Evolutionary conservation across 2,888 invertebrate genomes (phyloP).

Genomic region (Lissonota sp.): DNA sequence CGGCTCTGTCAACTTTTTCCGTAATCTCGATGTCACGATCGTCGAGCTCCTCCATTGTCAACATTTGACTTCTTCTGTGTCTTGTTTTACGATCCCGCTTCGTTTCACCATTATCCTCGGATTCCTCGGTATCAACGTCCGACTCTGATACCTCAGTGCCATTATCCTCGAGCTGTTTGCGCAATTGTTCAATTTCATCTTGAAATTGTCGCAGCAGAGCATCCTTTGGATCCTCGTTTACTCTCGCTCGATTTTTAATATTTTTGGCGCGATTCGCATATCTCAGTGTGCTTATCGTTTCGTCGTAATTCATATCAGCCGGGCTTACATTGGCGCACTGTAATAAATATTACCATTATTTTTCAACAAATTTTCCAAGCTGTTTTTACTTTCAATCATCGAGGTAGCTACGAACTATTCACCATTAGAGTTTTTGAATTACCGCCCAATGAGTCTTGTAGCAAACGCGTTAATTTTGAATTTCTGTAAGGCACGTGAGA

Average conservation of each 20-base stretch:
- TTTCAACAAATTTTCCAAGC: neutral
- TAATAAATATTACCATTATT: constrained; percentile 19
- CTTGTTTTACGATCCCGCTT: constrained; percentile 80
- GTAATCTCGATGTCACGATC: constrained; percentile 84
- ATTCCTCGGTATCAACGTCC: constrained; percentile 79
- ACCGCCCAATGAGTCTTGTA: constrained; percentile 98
- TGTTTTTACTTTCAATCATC: neutral
- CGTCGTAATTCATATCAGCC: constrained; percentile 97
- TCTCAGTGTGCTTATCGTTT: constrained; percentile 97
- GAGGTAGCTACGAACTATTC: constrained; percentile 41
- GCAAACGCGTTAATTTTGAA: constrained; percentile 96
- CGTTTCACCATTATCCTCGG: constrained; percentile 74
- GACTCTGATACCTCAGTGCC: constrained; percentile 79
- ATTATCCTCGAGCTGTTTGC: constrained; percentile 92
- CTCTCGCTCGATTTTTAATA: constrained; percentile 97
- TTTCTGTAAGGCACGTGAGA: constrained; percentile 99
- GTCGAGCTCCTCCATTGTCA: constrained; percentile 85
- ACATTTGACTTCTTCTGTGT: constrained; percentile 82
- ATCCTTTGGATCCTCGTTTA: constrained; percentile 99
- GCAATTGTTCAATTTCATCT: constrained; percentile 96
- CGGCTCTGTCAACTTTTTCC: constrained; percentile 84
- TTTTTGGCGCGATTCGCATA: constrained; percentile 99
- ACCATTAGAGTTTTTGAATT: constrained; percentile 98
- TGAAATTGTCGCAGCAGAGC: constrained; percentile 98
- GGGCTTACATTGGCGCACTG: constrained; percentile 99